A percentile compares a stretch with the other conserved stretches of the same genome.
Evolutionary conservation across 2,113 vertebrate genomes (phyloP).

Genomic region (Syngnathus floridae): DNA sequence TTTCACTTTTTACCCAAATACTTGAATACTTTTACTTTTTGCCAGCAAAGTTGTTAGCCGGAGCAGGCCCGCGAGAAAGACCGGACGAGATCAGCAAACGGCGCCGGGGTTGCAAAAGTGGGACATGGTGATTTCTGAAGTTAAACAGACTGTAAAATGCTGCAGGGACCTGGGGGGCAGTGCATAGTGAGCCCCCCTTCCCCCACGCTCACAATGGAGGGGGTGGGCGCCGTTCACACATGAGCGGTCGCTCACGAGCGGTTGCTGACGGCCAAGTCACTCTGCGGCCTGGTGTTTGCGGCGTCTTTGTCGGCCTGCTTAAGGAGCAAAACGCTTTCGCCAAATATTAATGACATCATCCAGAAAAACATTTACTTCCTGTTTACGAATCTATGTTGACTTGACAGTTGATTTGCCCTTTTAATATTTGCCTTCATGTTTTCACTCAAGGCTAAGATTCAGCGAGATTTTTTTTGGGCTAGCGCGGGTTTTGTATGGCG

Average conservation of each 20-base stretch:
- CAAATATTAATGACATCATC: background rate
- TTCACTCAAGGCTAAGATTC: background rate
- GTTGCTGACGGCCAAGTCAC: constrained; percentile 51
- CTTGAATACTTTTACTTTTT: background rate
- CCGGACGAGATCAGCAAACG: constrained; percentile 51
- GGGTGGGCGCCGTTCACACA: constrained; percentile 56
- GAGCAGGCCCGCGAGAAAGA: constrained; percentile 51
- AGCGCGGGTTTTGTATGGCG: background rate
- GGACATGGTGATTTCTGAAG: constrained; percentile 37
- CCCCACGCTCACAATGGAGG: background rate
- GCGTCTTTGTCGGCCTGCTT: constrained; percentile 34
- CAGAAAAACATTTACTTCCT: background rate
- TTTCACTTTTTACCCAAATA: background rate
- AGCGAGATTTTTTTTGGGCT: background rate
- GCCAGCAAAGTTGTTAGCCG: constrained; percentile 36
- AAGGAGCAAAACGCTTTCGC: background rate
- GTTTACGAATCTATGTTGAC: background rate
- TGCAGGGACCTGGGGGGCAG: constrained; percentile 5
- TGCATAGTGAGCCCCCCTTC: background rate
- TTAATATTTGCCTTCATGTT: background rate
- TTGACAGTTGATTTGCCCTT: background rate
- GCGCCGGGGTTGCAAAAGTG: constrained; percentile 27
- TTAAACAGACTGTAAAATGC: constrained; percentile 69
- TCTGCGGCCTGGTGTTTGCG: constrained; percentile 38
- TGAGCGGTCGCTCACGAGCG: constrained; percentile 58